Percentiles rank a stretch among this genome's conserved stretches.
These are phyloP conservation scores for Drosophila arawakana DNA, from an alignment of 1,140 invertebrate genomes.

Conservation along the genomic window DNA sequence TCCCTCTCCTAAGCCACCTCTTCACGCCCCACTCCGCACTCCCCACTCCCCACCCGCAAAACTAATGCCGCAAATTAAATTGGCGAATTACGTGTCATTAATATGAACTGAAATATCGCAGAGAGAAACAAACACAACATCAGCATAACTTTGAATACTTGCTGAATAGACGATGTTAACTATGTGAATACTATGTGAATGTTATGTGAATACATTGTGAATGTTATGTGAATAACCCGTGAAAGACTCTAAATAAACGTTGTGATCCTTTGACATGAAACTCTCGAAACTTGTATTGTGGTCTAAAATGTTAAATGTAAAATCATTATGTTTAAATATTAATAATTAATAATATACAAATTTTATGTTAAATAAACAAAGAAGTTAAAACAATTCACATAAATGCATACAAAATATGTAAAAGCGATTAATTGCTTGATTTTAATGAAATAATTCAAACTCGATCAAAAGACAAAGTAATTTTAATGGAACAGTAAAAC, in stretches of 20 bases:
- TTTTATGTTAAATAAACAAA: no score
- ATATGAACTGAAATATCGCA: constrained; percentile 27
- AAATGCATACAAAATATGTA: no score
- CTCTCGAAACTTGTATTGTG: not conserved
- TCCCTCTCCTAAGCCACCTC: not conserved
- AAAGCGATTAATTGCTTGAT: no score
- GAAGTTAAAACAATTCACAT: no score
- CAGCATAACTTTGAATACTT: constrained; percentile 13
- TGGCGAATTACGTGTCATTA: constrained; percentile 61
- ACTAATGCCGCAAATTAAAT: constrained; percentile 65
- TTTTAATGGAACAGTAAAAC: no score
- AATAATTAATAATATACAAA: no score
- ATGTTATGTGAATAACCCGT: not conserved
- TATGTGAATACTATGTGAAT: not conserved
- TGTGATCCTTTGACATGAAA: not conserved
- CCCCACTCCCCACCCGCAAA: constrained; percentile 3
- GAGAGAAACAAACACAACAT: constrained; percentile 29
- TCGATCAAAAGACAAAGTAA: no score
- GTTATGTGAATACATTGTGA: not conserved
- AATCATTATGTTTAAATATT: no score
- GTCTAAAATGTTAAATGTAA: no score
- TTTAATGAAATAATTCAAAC: no score
- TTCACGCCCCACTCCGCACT: not conserved
- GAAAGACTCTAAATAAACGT: not conserved
- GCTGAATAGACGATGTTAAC: not conserved